phyloP scores from a whole-genome alignment of 2,888 invertebrate species.

The Mythimna albipuncta region DNA sequence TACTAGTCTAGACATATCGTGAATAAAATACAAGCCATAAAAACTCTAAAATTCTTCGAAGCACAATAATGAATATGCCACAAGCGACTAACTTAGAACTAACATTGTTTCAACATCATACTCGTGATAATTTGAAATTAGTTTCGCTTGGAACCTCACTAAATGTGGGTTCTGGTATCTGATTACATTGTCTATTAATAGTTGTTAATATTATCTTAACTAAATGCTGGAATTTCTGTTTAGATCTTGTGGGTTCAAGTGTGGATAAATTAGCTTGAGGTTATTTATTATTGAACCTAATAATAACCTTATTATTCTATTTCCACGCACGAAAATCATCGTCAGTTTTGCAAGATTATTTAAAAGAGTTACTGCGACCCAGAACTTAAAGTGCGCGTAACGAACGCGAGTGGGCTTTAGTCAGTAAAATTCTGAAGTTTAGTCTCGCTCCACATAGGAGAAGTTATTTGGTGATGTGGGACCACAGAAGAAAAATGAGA shows the following conservation, averaged over 20 bases:
- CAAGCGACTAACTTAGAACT: not conserved
- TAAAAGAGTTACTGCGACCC: no score
- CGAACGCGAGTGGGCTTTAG: no score
- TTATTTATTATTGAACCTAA: no score
- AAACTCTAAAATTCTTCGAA: not conserved
- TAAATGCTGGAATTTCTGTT: not conserved
- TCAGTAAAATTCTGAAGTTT: no score
- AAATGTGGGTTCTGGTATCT: not conserved
- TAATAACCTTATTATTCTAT: not conserved
- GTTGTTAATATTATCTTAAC: conserved; percentile 13
- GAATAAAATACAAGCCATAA: conserved; percentile 2
- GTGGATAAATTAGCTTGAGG: no score
- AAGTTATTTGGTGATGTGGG: no score
- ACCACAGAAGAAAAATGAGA: no score
- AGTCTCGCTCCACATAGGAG: no score
- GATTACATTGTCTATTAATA: conserved; percentile 1
- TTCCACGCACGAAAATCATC: not conserved
- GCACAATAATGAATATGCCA: not conserved
- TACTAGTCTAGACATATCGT: not conserved
- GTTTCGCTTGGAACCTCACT: conserved; percentile 22
- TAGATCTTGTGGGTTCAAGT: not conserved
- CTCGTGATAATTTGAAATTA: conserved; percentile 16
- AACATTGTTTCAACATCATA: conserved; percentile 14
- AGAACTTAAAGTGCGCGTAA: no score
- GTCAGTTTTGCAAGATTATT: no score